Evolutionary conservation across 2,797 vertebrate genomes (phyloP).

Genomic region (Acipenser transmontanus): DNA sequence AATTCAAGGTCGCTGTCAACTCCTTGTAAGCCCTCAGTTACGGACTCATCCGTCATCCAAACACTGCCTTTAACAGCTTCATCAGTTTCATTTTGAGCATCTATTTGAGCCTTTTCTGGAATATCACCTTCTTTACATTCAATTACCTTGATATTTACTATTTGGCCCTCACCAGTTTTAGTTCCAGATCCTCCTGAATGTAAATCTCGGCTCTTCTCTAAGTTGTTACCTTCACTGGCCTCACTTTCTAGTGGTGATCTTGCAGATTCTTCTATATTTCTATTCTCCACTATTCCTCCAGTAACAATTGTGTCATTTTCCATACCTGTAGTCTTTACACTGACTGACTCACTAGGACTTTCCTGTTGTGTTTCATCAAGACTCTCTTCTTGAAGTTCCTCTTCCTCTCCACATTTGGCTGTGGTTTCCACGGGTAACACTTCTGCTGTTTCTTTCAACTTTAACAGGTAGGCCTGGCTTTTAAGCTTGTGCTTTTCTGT

Average conservation of each 20-base stretch:
- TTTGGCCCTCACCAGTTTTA: too few species aligned
- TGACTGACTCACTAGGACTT: too few species aligned
- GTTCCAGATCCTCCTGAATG: too few species aligned
- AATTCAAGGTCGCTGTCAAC: constrained; percentile 30
- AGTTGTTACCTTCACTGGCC: too few species aligned
- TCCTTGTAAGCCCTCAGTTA: constrained; percentile 36
- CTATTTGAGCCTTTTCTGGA: constrained; percentile 38
- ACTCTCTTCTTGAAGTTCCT: too few species aligned
- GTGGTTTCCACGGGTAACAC: background rate
- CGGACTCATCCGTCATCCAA: constrained; percentile 47
- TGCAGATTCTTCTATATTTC: constrained; percentile 20
- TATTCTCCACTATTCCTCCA: too few species aligned
- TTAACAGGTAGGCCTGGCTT: constrained; percentile 62
- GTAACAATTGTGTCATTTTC: too few species aligned
- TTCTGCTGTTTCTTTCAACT: background rate
- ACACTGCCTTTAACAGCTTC: constrained; percentile 39
- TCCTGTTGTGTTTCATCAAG: too few species aligned
- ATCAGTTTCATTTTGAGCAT: constrained; percentile 44
- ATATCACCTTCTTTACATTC: constrained; percentile 26
- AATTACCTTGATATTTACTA: constrained; percentile 20
- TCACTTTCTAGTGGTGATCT: background rate
- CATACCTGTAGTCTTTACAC: too few species aligned
- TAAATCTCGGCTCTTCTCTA: too few species aligned
- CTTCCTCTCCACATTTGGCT: background rate
- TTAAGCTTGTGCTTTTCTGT: constrained; percentile 91